Percentiles rank a stretch among this genome's conserved stretches.
These are phyloP conservation scores for Pollachius pollachius DNA, from an alignment of 2,113 vertebrate genomes.

Conservation along the genomic window DNA sequence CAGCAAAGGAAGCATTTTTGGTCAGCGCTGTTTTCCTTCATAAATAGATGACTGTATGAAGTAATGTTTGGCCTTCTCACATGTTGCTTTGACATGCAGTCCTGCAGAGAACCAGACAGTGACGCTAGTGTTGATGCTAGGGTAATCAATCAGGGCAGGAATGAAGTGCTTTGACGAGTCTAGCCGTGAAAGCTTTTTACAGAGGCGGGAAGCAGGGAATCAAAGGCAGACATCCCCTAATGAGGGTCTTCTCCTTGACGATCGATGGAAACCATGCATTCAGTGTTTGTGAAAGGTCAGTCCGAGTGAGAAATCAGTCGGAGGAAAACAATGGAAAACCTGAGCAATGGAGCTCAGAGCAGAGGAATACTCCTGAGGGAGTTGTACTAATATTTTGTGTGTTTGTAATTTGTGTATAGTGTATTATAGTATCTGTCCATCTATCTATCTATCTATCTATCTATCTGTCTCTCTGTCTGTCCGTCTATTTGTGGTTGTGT, in stretches of 20 bases:
- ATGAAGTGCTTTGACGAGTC: slow-evolving; percentile 38
- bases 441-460: not conserved
- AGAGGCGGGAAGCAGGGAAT: slow-evolving; percentile 26
- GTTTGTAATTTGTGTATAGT: too few relatives aligned
- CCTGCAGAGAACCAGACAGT: too few relatives aligned
- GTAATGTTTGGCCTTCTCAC: too few relatives aligned
- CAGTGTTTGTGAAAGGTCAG: not conserved
- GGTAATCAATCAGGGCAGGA: slow-evolving; percentile 22
- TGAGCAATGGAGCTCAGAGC: too few relatives aligned
- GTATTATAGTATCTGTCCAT: not conserved
- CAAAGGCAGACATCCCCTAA: slow-evolving; percentile 34
- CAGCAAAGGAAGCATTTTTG: too few relatives aligned
- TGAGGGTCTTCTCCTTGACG: slow-evolving; percentile 38
- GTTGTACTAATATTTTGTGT: too few relatives aligned
- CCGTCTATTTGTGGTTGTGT: not conserved
- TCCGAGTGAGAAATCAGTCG: too few relatives aligned
- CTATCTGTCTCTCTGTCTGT: not conserved
- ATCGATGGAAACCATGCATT: slow-evolving; percentile 66
- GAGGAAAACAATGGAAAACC: too few relatives aligned
- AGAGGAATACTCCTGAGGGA: too few relatives aligned
- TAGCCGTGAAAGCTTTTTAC: slow-evolving; percentile 15
- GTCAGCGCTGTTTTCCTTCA: too few relatives aligned
- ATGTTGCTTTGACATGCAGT: too few relatives aligned
- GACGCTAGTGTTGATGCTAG: not conserved
- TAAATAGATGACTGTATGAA: too few relatives aligned